Conservation (phyloP, 2,797 vertebrate species). For the Parauchenoglanis ngamensis region DNA sequence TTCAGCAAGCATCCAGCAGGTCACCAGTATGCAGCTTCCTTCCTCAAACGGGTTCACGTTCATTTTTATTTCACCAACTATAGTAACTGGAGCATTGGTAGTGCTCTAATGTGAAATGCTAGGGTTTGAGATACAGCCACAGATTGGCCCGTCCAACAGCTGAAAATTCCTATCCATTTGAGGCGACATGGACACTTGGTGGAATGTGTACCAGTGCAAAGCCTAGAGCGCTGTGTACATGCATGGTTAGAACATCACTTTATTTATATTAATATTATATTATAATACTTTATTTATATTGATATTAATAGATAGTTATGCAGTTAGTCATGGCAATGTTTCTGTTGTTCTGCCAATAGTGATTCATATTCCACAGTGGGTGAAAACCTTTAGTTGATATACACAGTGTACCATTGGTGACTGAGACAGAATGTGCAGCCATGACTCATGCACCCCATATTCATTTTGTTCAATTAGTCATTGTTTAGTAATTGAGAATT, state of each 20-base stretch:
- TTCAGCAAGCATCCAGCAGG: neutral
- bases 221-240: neutral
- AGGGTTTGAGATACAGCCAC: neutral
- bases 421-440: conserved; percentile 14
- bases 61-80: neutral
- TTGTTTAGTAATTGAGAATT: conserved; percentile 19
- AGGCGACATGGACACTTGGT: neutral
- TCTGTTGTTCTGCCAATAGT: conserved; percentile 1
- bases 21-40: neutral
- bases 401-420: neutral
- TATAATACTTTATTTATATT: too few relatives aligned
- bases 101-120: neutral
- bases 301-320: neutral
- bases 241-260: neutral
- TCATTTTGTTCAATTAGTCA: conserved; percentile 17
- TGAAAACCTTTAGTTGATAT: neutral
- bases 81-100: neutral
- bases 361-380: conserved; percentile 11
- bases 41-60: neutral
- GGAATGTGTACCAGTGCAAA: neutral
- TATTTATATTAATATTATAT: too few relatives aligned
- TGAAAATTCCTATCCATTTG: neutral
- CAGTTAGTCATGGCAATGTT: neutral
- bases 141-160: neutral
- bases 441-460: conserved; percentile 9